A percentile compares a stretch with the other conserved stretches of the same genome.
Evolutionary conservation across 2,113 vertebrate species (phyloP).

Genomic region (Percina caprodes): DNA sequence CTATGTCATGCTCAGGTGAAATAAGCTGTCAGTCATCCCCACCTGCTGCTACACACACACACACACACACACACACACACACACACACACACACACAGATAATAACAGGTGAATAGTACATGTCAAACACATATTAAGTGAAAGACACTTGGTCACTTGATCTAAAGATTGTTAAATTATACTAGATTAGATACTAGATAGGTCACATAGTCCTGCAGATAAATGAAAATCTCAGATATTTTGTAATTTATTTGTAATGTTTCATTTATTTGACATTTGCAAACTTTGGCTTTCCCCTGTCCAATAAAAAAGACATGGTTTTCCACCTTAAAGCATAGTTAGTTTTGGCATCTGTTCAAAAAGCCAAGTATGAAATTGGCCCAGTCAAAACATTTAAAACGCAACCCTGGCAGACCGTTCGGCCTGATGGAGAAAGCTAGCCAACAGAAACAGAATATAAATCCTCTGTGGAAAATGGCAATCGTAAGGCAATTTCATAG

Average conservation of each 20-base stretch:
- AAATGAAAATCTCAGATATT: neutral
- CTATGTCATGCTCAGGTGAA: neutral
- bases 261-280: too few relatives aligned
- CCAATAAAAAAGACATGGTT: too few relatives aligned
- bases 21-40: neutral
- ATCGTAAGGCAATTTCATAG: too few relatives aligned
- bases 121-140: neutral
- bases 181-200: neutral
- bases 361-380: too few relatives aligned
- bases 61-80: too few relatives aligned
- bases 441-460: neutral
- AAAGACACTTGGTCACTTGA: neutral
- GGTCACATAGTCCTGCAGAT: neutral
- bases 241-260: too few relatives aligned
- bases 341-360: too few relatives aligned
- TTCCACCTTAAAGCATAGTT: too few relatives aligned
- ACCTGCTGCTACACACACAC: neutral
- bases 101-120: neutral
- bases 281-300: too few relatives aligned
- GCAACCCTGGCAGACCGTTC: neutral
- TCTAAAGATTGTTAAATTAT: neutral
- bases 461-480: too few relatives aligned
- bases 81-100: too few relatives aligned
- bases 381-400: neutral
- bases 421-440: neutral